These are phyloP conservation scores for Leptobrachium leishanense DNA, from an alignment of 2,113 vertebrate species.

Conservation along the genomic window DNA sequence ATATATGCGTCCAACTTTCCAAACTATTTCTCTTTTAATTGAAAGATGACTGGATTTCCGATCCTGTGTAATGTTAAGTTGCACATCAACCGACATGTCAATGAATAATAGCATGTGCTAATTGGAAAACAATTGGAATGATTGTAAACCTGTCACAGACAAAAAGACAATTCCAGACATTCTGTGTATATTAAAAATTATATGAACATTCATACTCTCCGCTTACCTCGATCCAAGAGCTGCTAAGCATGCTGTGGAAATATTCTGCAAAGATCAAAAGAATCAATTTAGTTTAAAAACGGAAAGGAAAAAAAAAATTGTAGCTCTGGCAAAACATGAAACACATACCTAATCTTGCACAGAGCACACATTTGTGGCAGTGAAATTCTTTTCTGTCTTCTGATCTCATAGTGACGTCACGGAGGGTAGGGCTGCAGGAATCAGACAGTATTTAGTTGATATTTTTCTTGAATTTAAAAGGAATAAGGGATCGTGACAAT, in stretches of 20 bases:
- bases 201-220: neutral
- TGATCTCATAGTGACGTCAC: conserved; percentile 90
- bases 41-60: too few relatives aligned
- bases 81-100: too few relatives aligned
- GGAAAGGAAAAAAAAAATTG: conserved; percentile 36
- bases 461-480: neutral
- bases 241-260: conserved; percentile 96
- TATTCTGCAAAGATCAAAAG: conserved; percentile 79
- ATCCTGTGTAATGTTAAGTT: too few relatives aligned
- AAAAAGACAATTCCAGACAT: too few relatives aligned
- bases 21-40: too few relatives aligned
- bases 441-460: neutral
- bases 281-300: conserved; percentile 51
- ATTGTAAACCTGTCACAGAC: too few relatives aligned
- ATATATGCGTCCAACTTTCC: too few relatives aligned
- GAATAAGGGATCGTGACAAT: neutral
- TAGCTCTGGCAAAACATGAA: conserved; percentile 19
- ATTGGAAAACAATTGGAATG: too few relatives aligned
- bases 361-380: conserved; percentile 95
- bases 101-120: too few relatives aligned
- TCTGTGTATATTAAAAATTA: neutral
- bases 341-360: conserved; percentile 89
- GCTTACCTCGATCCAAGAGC: conserved; percentile 94
- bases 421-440: conserved; percentile 80
- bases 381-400: conserved; percentile 91